A percentile compares a stretch with the other conserved stretches of the same genome.
Conservation (phyloP, 35 echinoderm and acorn worm species). For the Diadema setosum region DNA sequence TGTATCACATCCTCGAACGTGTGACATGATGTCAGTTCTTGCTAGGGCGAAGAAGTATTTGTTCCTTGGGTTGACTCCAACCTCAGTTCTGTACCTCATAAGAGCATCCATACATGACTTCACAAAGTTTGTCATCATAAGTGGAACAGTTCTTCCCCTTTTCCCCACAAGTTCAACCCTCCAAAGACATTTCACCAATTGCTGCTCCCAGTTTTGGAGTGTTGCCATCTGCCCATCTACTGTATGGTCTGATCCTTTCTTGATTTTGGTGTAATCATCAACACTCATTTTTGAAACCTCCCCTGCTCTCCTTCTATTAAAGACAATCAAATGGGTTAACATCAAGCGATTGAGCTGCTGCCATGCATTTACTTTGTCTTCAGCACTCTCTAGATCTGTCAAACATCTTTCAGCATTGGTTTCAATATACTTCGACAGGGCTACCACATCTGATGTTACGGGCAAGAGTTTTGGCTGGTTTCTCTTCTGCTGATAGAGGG, state of each 20-base stretch:
- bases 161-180: slow-evolving; percentile 70
- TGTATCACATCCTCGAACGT: not conserved
- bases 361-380: slow-evolving; percentile 29
- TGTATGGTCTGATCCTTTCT: slow-evolving; percentile 26
- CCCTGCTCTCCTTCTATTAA: slow-evolving; percentile 56
- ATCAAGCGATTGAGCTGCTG: not conserved
- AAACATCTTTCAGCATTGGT: not conserved
- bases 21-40: not conserved
- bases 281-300: slow-evolving; percentile 63
- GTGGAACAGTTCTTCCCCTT: slow-evolving; percentile 8
- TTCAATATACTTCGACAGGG: slow-evolving; percentile 17
- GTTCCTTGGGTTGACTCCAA: slow-evolving; percentile 16
- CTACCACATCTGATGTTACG: slow-evolving; percentile 21
- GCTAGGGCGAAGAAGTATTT: slow-evolving; percentile 43
- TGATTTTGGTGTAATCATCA: slow-evolving; percentile 36
- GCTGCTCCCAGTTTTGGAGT: slow-evolving; percentile 49
- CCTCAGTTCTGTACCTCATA: not conserved
- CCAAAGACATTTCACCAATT: slow-evolving; percentile 10
- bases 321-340: slow-evolving; percentile 53
- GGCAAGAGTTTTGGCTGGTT: slow-evolving; percentile 37
- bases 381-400: not conserved
- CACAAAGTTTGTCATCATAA: slow-evolving; percentile 14
- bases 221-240: slow-evolving; percentile 6
- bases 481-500: slow-evolving; percentile 33
- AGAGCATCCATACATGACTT: not conserved